Percentiles rank a stretch among this genome's conserved stretches.
These are phyloP conservation scores for Urocitellus parryii DNA, from an alignment of 2,113 vertebrate species.

Conservation along the genomic window DNA sequence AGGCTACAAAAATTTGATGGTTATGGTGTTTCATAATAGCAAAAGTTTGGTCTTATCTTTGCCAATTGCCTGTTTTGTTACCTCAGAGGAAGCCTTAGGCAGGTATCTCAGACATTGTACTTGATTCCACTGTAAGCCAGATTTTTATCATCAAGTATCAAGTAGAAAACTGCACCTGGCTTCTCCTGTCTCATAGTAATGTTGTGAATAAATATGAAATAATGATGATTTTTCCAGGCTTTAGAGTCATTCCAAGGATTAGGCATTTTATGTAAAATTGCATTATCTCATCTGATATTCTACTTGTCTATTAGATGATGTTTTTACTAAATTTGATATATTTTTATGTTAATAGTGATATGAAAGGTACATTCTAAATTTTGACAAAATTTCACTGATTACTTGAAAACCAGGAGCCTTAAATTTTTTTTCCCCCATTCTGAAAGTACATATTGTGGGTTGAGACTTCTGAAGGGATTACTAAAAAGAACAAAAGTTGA, in stretches of 20 bases:
- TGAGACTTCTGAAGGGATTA: background rate
- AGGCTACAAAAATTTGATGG: background rate
- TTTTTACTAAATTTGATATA: background rate
- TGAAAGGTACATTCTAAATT: background rate
- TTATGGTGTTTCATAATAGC: background rate
- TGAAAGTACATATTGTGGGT: background rate
- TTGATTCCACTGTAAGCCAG: background rate
- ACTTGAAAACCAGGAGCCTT: background rate
- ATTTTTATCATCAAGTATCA: constrained; percentile 28
- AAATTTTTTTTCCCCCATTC: background rate
- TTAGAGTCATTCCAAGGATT: background rate
- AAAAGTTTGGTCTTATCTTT: background rate
- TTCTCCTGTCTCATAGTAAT: background rate
- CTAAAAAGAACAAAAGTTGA: background rate
- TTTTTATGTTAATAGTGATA: background rate
- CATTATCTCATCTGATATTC: background rate
- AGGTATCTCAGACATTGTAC: background rate
- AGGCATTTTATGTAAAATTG: background rate
- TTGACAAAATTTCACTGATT: background rate
- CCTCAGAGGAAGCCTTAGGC: background rate
- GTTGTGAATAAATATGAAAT: background rate
- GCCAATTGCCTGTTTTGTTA: background rate
- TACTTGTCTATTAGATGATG: background rate
- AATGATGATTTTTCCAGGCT: background rate
- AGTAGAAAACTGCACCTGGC: background rate